Evolutionary conservation across 2,797 vertebrate species (phyloP).

Genomic region (Catharus ustulatus): DNA sequence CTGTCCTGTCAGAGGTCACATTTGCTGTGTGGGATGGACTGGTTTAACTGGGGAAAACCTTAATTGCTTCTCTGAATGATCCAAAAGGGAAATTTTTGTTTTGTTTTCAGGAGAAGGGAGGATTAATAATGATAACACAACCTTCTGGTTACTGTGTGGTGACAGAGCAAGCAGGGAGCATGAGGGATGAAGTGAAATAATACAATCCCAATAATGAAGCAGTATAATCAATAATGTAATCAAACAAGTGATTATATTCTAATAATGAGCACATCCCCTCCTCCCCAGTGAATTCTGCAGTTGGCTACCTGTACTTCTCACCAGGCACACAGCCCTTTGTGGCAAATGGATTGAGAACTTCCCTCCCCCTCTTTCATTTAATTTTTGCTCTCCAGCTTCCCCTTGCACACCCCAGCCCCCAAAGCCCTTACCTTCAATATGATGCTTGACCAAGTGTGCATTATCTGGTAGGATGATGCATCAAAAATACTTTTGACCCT

Average conservation of each 20-base stretch:
- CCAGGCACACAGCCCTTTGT: not conserved
- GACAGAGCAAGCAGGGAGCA: not conserved
- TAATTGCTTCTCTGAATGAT: not conserved
- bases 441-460: not conserved
- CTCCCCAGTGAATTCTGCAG: not conserved
- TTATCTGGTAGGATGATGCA: not conserved
- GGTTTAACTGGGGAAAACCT: not conserved
- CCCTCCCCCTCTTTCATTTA: not conserved
- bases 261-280: not conserved
- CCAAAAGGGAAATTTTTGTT: not conserved
- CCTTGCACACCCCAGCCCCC: not conserved
- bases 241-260: not conserved
- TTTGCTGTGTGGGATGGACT: not conserved
- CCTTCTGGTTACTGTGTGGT: not conserved
- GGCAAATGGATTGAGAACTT: not conserved
- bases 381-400: not conserved
- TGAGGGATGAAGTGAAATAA: not conserved
- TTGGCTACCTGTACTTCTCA: not conserved
- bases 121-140: not conserved
- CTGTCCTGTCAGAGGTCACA: not conserved
- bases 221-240: not conserved
- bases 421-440: accelerated
- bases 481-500: not conserved
- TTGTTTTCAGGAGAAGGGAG: not conserved
- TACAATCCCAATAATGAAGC: not conserved